A percentile compares a stretch with the other conserved stretches of the same genome.
Conservation (phyloP, 2,113 vertebrate species). For the Coptodon bakossiorum region DNA sequence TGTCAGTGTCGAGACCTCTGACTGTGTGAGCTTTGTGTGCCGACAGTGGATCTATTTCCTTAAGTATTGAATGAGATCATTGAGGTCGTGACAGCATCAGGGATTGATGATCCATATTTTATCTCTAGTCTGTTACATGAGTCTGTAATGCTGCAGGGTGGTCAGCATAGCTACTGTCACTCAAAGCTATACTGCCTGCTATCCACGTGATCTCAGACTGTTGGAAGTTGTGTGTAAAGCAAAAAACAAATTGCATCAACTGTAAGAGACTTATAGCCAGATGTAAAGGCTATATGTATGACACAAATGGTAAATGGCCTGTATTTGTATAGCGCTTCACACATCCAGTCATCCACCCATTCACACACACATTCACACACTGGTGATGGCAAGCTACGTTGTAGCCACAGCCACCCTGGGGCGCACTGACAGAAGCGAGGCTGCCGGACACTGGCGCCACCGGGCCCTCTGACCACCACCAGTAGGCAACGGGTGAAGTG, state of each 20-base stretch:
- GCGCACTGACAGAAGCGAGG: too few relatives aligned
- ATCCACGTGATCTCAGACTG: background rate
- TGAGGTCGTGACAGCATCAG: slow-evolving; percentile 23
- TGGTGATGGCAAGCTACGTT: too few relatives aligned
- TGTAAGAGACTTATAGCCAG: background rate
- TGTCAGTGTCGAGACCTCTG: background rate
- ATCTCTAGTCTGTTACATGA: slow-evolving; percentile 22
- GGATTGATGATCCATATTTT: slow-evolving; percentile 50
- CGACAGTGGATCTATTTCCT: background rate
- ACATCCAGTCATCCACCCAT: too few relatives aligned
- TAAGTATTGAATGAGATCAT: background rate
- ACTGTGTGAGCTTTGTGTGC: background rate
- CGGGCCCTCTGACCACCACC: too few relatives aligned
- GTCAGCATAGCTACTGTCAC: background rate
- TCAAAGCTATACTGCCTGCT: background rate
- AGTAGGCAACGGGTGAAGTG: too few relatives aligned
- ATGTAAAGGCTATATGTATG: too few relatives aligned
- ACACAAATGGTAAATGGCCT: too few relatives aligned
- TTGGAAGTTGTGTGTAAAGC: background rate
- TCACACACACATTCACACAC: too few relatives aligned
- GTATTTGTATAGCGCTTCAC: too few relatives aligned
- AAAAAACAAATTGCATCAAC: background rate
- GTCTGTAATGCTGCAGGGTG: background rate
- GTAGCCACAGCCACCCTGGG: too few relatives aligned
- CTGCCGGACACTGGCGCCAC: too few relatives aligned